Evolutionary conservation across 2,113 vertebrate genomes (phyloP), one percentile per base, ranked within the genome.

Genomic region (Shinisaurus crocodilurus): DNA sequence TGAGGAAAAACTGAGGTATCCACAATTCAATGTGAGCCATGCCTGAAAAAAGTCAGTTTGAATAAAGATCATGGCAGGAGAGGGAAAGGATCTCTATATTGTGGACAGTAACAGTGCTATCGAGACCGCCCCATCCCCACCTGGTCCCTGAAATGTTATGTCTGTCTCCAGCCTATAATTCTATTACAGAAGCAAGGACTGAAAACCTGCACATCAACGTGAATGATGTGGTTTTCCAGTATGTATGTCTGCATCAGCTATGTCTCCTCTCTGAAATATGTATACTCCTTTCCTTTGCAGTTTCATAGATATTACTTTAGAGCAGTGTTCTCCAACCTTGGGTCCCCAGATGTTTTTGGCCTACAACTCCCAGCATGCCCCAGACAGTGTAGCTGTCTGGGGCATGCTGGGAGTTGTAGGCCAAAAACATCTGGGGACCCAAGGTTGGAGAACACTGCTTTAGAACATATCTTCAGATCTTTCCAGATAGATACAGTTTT

Each of bases 211-310:
- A 37, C 27, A 60, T 65, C 57, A 88, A 74, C n/a, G 75, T 85
- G 82, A n/a, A 43, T 54, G 18, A 3, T 37, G 70, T 88, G 80
- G 40, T 82, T 18, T 43, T 76, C 7, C 34, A 70, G 48, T 93
- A 77, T 37, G 82, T 10, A 6, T 79, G 48, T 27, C 13, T 13
- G 27, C 0, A 6, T 32, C 16, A 85, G 69, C 18, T 93, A 72
- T 50, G 45, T 20, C 27, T 70, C 9, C 79, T 82, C 91, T 94
- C 93, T 50, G 86, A 65, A 94, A 91, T 63, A 69, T 48, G 32
- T 40, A 6, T 69, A 40, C 65, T 76, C 69, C 74, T 65, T 90
- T 29, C 88, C 34, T 16, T 85, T 85, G 82, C n/a, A 91, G 89
- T 40, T 7, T 63, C 0, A 45, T 70, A 85, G 23, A n/a, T n/a